Evolutionary conservation across 2,113 vertebrate species (phyloP), one percentile per base, ranked within the genome.

Genomic region (Cheirogaleus medius): DNA sequence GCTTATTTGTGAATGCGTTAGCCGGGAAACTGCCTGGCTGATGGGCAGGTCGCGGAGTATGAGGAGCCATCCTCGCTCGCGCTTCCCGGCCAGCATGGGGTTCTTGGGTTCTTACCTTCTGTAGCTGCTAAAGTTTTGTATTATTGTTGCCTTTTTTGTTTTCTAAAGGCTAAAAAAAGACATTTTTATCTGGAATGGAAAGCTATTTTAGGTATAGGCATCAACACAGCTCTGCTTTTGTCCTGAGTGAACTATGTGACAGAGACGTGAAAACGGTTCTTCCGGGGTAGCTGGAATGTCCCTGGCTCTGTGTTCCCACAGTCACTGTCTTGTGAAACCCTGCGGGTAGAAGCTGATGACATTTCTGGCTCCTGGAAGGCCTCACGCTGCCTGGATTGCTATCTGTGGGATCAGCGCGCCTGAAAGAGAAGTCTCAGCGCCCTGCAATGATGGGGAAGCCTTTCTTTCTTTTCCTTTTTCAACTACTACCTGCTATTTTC

Each of bases 111-210:
- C 21, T 32, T 21, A 3, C 29, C 68, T 69, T 21, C 34, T 91
- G 21, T 60, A 42, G 42, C 73, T 71, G 13, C 34, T 74, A 1
- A 9, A 21, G 34, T 58, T 66, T 13, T 60, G 5, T 76, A 12
- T 37, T 56, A 42, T 66, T n/a, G 11, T 54, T 73, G 68, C 25
- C 63, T 80, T 42, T 17, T 68, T 44, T 63, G 5, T n/a, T 66
- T 96, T 84, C 69, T 34, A 52, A 73, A 94, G 73, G 52, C 52
- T 54, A 71, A 60, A 71, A 60, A 14, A 47, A 94, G 94, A 37
- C 71, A 44, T 81, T 90, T 87, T 77, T 58, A 90, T 93, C 56
- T n/a, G 37, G n/a, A 39, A 87, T 56, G 37, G 52, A 76, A 56
- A 88, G 32, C 37, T 90, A 17, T 89, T 92, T 77, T 56, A 56